Evolutionary conservation across 2,113 vertebrate species (phyloP).

Genomic region (Procapra przewalskii): DNA sequence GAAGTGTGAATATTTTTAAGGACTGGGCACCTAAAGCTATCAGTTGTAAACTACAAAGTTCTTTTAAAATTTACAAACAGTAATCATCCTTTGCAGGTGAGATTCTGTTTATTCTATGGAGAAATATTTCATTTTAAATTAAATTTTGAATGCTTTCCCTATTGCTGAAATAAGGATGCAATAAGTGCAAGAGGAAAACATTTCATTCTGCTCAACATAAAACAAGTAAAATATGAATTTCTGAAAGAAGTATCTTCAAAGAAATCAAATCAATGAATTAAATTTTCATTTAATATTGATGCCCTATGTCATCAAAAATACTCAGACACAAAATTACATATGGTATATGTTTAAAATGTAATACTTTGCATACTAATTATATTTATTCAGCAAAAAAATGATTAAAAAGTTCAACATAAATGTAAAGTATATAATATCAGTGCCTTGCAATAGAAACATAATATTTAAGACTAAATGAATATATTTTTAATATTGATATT

Average conservation of each 20-base stretch:
- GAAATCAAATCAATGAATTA: constrained; percentile 70
- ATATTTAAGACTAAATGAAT: constrained; percentile 62
- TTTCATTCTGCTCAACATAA: constrained; percentile 59
- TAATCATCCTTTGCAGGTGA: constrained; percentile 80
- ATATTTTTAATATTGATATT: constrained; percentile 54
- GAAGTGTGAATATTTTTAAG: neutral
- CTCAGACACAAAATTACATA: constrained; percentile 57
- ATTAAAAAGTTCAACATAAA: constrained; percentile 64
- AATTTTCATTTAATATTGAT: constrained; percentile 68
- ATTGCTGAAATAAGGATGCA: constrained; percentile 77
- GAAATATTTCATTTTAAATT: constrained; percentile 80
- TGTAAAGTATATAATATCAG: constrained; percentile 57
- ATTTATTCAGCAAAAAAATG: constrained; percentile 65
- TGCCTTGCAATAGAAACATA: constrained; percentile 48
- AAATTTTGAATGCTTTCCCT: constrained; percentile 79
- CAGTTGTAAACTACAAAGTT: neutral
- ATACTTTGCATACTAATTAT: constrained; percentile 69
- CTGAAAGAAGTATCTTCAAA: constrained; percentile 76
- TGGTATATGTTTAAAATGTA: constrained; percentile 59
- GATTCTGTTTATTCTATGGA: constrained; percentile 79
- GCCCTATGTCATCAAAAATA: constrained; percentile 61
- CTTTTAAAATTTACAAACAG: constrained; percentile 72
- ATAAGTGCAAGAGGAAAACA: constrained; percentile 75
- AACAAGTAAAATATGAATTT: constrained; percentile 72
- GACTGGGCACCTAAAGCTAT: neutral